Base-by-base conservation (phyloP, 1,140 invertebrate species). In the Trichonephila inaurata region DNA sequence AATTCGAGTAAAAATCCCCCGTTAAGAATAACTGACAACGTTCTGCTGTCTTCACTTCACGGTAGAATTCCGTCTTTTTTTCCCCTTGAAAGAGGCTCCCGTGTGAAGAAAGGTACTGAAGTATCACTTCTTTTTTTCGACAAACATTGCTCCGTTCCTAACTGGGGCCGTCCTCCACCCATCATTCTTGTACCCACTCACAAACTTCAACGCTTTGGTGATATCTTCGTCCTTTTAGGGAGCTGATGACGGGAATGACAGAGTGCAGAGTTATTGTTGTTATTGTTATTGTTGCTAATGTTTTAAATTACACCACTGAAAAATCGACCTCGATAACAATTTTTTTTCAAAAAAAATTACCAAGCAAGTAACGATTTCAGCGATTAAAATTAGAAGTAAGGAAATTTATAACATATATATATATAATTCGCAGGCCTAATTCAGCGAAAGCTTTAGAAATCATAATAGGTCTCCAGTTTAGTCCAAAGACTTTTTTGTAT, bases 11-110 rank as follows among this genome's bases (percentile, higher is more conserved):
- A 28, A 33, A 91, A 91, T 82, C 33, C 77, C 16, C 72, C 89
- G 60, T 91, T 91, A 82, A 91, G 89, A 91, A 91, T 91, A 91
- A 91, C 89, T 91, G 89, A 81, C 77, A 91, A 91, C 24, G 77
- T 82, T 61, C 28, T 40, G 51, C 89, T 91, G 89, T 91, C 89
- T 91, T 91, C 89, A 61, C 89, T 91, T 18, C 51, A 33, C 33
- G 58, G 10, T 19, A 81, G 89, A 62, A 62, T 91, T 61, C 18
- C 44, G 33, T n/a, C n/a, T 18, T 89, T 44, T 87, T 87, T 87
- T 40, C 3, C 64, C 18, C 85, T 14, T 51, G 82, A 87, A 64
- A 62, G 85, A 33, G 87, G 62, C 62, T 19, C 66, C 21, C 18
- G 28, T 18, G 58, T 58, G 85, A 72, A 51, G 24, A 89, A 87